phyloP scores from a whole-genome alignment of 2,888 invertebrate species.

The Odontocerum albicorne region DNA sequence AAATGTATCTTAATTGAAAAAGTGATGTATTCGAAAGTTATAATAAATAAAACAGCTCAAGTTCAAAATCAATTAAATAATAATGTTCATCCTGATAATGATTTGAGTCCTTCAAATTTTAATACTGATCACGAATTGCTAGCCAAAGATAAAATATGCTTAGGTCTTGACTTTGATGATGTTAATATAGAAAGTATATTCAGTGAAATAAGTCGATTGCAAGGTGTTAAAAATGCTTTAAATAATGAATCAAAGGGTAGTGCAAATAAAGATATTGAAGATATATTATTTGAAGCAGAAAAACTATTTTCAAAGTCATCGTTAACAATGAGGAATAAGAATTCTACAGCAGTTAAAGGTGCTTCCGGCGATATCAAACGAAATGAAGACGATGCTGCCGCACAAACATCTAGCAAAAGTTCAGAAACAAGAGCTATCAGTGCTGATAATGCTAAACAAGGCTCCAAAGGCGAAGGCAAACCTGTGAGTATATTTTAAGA shows the following conservation, averaged over 20 bases:
- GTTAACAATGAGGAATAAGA: constrained; percentile 1
- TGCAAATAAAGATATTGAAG: constrained; percentile 51
- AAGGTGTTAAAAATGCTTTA: constrained; percentile 39
- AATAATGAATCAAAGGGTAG: constrained; percentile 48
- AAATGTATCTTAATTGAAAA: too few relatives aligned
- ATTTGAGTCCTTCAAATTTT: constrained; percentile 14
- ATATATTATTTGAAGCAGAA: constrained; percentile 61
- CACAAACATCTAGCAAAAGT: too few relatives aligned
- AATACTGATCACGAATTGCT: constrained; percentile 46
- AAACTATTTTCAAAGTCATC: constrained; percentile 45
- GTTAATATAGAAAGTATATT: constrained; percentile 32
- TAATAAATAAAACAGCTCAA: too few relatives aligned
- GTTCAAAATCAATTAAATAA: too few relatives aligned
- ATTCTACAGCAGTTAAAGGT: too few relatives aligned
- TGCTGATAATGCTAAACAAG: too few relatives aligned
- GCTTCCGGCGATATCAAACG: too few relatives aligned
- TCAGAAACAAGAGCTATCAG: too few relatives aligned
- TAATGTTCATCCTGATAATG: constrained; percentile 1
- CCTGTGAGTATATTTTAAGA: too few relatives aligned
- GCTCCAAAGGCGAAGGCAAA: too few relatives aligned
- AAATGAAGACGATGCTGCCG: too few relatives aligned
- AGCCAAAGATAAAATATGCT: constrained; percentile 46
- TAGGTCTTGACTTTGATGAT: constrained; percentile 31
- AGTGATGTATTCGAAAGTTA: too few relatives aligned
- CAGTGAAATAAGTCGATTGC: constrained; percentile 32